Percentiles rank a stretch among this genome's conserved stretches.
phyloP scores from a whole-genome alignment of 1,140 invertebrate species.

The Megalopta genalis region DNA sequence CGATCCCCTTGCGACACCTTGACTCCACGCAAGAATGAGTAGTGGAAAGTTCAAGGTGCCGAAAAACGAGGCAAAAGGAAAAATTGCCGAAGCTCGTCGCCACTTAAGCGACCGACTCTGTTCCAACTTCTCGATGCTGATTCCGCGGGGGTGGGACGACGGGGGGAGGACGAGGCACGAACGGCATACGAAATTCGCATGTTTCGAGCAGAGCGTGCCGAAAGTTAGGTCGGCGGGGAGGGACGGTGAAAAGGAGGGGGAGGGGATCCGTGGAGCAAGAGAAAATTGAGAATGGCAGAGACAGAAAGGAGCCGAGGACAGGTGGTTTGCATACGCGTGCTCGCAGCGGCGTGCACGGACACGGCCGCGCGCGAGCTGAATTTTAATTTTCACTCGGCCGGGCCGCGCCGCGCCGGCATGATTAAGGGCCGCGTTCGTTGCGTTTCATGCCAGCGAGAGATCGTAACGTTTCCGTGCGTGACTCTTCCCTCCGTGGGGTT shows the following conservation, averaged over 20 bases:
- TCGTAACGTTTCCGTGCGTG: slow-evolving; percentile 31
- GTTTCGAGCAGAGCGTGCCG: neutral
- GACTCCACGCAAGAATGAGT: no score
- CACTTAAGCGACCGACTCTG: no score
- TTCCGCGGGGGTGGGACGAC: no score
- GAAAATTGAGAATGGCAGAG: slow-evolving; percentile 10
- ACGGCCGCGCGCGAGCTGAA: slow-evolving; percentile 53
- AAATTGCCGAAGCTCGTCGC: no score
- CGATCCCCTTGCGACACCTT: no score
- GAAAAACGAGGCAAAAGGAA: no score
- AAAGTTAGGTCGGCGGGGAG: neutral
- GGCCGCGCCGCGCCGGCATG: neutral
- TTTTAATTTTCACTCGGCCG: slow-evolving; percentile 63
- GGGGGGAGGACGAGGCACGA: no score
- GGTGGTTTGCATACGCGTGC: slow-evolving; percentile 66
- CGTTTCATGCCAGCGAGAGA: slow-evolving; percentile 15
- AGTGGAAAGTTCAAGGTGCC: no score
- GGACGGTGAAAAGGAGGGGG: neutral
- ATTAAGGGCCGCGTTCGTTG: slow-evolving; percentile 31
- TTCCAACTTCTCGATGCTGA: no score
- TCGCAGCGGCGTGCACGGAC: slow-evolving; percentile 40
- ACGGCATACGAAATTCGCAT: no score
- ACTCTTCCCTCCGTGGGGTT: neutral
- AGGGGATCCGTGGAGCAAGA: neutral
- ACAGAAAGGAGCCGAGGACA: slow-evolving; percentile 37